A percentile compares a stretch with the other conserved stretches of the same genome.
phyloP scores from a whole-genome alignment of 2,888 invertebrate species.

The Agriopis aurantiaria region DNA sequence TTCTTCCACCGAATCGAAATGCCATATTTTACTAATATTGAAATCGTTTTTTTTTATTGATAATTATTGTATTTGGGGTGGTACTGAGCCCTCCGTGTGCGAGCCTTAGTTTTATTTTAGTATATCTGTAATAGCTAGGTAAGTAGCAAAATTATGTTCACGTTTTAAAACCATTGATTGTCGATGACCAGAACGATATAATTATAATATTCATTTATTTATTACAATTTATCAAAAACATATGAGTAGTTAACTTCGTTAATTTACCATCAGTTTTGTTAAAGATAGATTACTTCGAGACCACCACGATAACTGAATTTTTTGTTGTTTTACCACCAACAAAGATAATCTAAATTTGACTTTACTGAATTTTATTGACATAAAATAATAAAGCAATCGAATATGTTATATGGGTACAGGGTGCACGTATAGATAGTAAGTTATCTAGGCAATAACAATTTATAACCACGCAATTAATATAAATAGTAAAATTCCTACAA shows the following conservation, averaged over 20 bases:
- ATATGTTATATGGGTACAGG: constrained; percentile 1
- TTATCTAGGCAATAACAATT: constrained; percentile 10
- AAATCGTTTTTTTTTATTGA: too few species aligned
- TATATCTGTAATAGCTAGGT: background rate
- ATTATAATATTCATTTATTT: too few species aligned
- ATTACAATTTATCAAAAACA: background rate
- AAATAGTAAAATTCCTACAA: constrained; percentile 5
- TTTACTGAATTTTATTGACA: constrained; percentile 2
- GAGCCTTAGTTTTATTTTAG: background rate
- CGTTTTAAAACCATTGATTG: background rate
- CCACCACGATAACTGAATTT: background rate
- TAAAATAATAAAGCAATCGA: constrained; percentile 10
- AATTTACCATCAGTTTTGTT: too few species aligned
- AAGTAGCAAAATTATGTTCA: background rate
- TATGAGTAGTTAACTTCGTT: background rate
- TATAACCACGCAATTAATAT: constrained; percentile 8
- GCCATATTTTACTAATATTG: too few species aligned
- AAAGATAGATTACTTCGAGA: background rate
- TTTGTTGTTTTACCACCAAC: background rate
- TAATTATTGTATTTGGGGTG: too few species aligned
- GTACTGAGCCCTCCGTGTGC: too few species aligned
- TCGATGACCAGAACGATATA: background rate
- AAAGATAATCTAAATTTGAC: background rate
- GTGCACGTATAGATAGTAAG: background rate
- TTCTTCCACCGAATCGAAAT: too few species aligned